Base-by-base conservation (phyloP, 2,113 vertebrate species). In the Caracal caracal region DNA sequence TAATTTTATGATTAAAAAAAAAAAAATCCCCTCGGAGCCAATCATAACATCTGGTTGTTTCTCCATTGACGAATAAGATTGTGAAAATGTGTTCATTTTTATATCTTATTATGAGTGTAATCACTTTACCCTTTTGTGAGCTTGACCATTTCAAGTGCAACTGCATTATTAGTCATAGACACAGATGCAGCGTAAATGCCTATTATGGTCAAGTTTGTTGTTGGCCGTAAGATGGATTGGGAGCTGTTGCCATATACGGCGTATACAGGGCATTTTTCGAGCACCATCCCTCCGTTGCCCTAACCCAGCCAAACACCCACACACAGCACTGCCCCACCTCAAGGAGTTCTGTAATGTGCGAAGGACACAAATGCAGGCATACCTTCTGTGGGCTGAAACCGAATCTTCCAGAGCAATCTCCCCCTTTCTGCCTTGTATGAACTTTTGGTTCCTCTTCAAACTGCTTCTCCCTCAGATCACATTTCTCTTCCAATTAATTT, bases 181-280 rank as follows among this genome's bases (percentile, higher is more conserved):
- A 12, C 53, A 66, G 49, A 37, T 0, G 9, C 13, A 33, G 51
- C 5, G 0, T 24, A 17, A 17, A 5, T 61, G 20, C 24, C 61
- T 33, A 10, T 10, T n/a, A 56, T n/a, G 51, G 12, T 85, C 40
- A 40, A 15, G 3, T 43, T 28, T 59, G 17, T 1, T 51, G 1
- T 30, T 30, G 66, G 40, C 26, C 5, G 12, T 40, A 33, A 51
- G 26, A 0, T 30, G 35, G 37, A 4, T 51, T 82, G 9, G 43
- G 1, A 78, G n/a, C 28, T 10, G 0, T 59, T 12, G 37, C 10
- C 3, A n/a, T 11, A 2, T 2, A 3, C 1, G 1, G 20, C 28
- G 5, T 10, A 47, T 20, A 8, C 2, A 2, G 12, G 6, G 30
- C 40, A 19, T 12, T 47, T 33, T 82, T 9, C 75, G 22, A 10